Base-by-base conservation (phyloP, 2,888 invertebrate species). In the Microctonus hyperodae region DNA sequence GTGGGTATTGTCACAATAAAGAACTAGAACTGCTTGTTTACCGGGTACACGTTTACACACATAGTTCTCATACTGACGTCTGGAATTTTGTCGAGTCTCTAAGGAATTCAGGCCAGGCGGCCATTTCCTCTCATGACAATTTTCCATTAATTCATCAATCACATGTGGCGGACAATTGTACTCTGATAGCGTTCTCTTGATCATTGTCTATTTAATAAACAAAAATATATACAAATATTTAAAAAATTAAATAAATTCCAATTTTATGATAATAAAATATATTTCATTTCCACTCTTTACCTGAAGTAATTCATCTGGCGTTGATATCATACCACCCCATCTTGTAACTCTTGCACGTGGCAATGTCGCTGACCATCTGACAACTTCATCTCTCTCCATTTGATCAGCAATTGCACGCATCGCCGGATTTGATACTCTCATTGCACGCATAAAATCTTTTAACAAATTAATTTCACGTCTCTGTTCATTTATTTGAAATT, bases 251-350 rank as follows among this genome's bases (percentile, higher is more conserved):
- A 57, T 11, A 16, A 56, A 25, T n/a, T n/a, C n/a, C n/a, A 3
- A 65, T 4, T 64, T 40, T 6, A 9, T 6, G 16, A 23, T 33
- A 10, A 9, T 53, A 35, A 11, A 25, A 4, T 1, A 37, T 16
- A 57, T 35, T 7, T n/a, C 57, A 1, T 35, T 13, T 35, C 20
- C 9, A 6, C 7, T 3, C n/a, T n/a, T 13, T 82, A 94, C 94
- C 90, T 95, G 95, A 74, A 97, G 86, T 62, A 95, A 92, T 84
- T 95, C 95, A 83, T 98, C 97, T 0, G 98, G 98, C 11, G 98
- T 98, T 31, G 97, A 97, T 79, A 98, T 98, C 96, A 98, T 97
- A 65, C 97, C 97, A 64, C 97, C 98, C 98, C 97, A 98, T 67
- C 97, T 89, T 0, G 96, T 96, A 53, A 98, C 97, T 68, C 96